These are phyloP conservation scores for Pachliopta kotzebuea DNA, from an alignment of 2,888 invertebrate species.

Conservation along the genomic window DNA sequence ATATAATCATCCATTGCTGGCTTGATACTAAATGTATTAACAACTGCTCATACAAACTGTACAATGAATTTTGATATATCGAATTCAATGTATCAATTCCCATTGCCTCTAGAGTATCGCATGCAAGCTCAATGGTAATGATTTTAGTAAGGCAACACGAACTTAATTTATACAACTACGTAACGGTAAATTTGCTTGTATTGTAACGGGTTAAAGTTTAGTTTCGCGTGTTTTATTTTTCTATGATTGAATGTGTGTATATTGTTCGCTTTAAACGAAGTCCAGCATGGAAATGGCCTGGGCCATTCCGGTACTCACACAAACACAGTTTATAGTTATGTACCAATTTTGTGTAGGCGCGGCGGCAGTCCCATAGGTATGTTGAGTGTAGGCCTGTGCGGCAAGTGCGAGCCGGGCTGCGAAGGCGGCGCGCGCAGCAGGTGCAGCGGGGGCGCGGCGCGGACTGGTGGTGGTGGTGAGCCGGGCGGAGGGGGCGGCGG, in stretches of 20 bases:
- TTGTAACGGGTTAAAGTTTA: slow-evolving; percentile 30
- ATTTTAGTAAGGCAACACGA: slow-evolving; percentile 42
- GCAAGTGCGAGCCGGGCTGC: not conserved
- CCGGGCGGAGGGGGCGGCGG: slow-evolving; percentile 74
- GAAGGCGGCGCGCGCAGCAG: slow-evolving; percentile 33
- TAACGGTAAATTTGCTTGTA: slow-evolving; percentile 31
- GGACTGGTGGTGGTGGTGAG: slow-evolving; percentile 51
- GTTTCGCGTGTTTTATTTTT: slow-evolving; percentile 30
- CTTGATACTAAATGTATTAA: slow-evolving; percentile 3
- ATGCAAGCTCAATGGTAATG: slow-evolving; percentile 38
- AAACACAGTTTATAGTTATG: too few relatives aligned
- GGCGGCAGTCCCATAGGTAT: not conserved
- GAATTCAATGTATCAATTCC: slow-evolving; percentile 10
- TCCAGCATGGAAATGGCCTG: too few relatives aligned
- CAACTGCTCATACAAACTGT: slow-evolving; percentile 1
- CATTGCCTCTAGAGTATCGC: slow-evolving; percentile 7
- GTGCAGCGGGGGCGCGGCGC: slow-evolving; percentile 31
- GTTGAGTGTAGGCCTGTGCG: slow-evolving; percentile 4
- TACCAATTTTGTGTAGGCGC: slow-evolving; percentile 41
- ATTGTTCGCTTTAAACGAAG: slow-evolving; percentile 52
- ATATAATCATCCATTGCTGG: slow-evolving; percentile 31
- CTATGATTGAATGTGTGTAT: slow-evolving; percentile 24
- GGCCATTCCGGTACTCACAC: too few relatives aligned
- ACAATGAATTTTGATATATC: slow-evolving; percentile 32
- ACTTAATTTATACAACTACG: slow-evolving; percentile 31